Evolutionary conservation across 2,888 invertebrate species (phyloP).

Genomic region (Acanthosepion pharaonis): DNA sequence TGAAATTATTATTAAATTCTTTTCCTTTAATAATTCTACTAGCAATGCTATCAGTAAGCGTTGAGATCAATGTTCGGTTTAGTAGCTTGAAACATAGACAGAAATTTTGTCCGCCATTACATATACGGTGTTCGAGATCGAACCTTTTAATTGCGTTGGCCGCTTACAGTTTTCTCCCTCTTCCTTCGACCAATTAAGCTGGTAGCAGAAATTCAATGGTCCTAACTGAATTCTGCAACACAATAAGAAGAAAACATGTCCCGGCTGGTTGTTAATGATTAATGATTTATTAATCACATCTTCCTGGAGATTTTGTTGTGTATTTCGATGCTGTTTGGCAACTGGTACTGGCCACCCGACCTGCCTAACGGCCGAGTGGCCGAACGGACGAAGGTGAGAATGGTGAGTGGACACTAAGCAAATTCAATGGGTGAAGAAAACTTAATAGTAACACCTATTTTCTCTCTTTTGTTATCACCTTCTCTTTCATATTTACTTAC

Average conservation of each 20-base stretch:
- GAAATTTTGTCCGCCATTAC: not conserved
- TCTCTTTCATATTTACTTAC: not conserved
- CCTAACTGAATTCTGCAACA: not conserved
- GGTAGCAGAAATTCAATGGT: not conserved
- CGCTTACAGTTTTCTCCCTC: not conserved
- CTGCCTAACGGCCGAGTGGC: not conserved
- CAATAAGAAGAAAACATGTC: conserved; percentile 33
- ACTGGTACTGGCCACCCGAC: not conserved
- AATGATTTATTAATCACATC: not conserved
- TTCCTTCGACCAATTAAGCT: not conserved
- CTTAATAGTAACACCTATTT: not conserved
- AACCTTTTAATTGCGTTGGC: not conserved
- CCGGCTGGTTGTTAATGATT: conserved; percentile 2
- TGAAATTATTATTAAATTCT: not conserved
- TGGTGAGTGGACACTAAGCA: not conserved
- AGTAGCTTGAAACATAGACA: not conserved
- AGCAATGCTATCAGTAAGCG: no score
- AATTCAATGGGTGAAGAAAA: not conserved
- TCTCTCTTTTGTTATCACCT: not conserved
- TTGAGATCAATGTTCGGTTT: not conserved
- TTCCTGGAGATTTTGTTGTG: conserved; percentile 33
- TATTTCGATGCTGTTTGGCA: conserved; percentile 33
- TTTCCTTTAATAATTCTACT: no score
- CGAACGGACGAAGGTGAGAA: not conserved
- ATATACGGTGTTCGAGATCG: not conserved